These are phyloP conservation scores for Diarsia brunnea DNA, from an alignment of 2,888 invertebrate species.

Conservation along the genomic window DNA sequence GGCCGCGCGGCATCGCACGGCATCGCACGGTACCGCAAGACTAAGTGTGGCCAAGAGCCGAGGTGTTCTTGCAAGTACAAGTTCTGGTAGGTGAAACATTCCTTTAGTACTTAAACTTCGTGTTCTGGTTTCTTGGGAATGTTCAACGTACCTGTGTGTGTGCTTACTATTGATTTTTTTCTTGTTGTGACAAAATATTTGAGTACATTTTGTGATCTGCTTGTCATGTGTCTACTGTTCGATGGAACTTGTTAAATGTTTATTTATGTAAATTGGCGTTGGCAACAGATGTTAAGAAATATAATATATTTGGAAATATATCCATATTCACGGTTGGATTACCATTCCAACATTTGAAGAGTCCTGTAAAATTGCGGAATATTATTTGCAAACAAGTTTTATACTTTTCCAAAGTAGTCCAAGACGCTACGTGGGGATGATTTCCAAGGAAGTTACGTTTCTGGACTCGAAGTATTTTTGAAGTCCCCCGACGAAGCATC, in stretches of 20 bases:
- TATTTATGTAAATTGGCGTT: not conserved
- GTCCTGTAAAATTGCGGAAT: not conserved
- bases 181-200: not conserved
- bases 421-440: not conserved
- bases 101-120: slow-evolving; percentile 8
- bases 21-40: not conserved
- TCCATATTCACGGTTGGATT: not conserved
- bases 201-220: not conserved
- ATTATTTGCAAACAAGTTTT: not conserved
- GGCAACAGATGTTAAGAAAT: not conserved
- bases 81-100: slow-evolving; percentile 31
- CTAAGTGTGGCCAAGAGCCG: slow-evolving; percentile 24
- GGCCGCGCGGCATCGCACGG: not conserved
- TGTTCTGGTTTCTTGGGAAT: slow-evolving; percentile 21
- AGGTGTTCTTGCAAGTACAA: slow-evolving; percentile 17
- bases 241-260: not conserved
- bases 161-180: not conserved
- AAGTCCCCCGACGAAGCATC: not conserved
- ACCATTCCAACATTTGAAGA: not conserved
- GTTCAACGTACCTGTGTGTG: not conserved
- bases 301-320: not conserved
- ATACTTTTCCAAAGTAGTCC: not conserved
- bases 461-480: not conserved
- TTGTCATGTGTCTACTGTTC: not conserved
- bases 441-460: not conserved